Conservation (phyloP, 2,888 invertebrate genomes). For the Drosophila fungiperda region DNA sequence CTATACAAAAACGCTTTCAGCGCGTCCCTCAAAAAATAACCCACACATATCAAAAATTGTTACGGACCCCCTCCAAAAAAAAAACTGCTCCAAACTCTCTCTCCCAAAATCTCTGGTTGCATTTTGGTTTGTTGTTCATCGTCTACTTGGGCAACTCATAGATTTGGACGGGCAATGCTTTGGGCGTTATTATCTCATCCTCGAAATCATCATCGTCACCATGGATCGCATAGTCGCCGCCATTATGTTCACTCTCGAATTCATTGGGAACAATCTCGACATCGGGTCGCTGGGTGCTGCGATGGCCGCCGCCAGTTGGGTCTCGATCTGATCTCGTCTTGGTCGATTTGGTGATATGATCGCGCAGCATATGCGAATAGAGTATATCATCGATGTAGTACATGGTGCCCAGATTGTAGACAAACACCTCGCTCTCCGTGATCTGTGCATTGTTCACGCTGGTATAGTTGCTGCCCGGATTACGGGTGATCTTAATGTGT, state of each 20-base stretch:
- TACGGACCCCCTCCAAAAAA: constrained; percentile 42
- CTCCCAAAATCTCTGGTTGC: neutral
- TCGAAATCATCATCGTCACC: constrained; percentile 84
- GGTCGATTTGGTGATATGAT: constrained; percentile 78
- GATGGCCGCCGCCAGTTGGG: constrained; percentile 68
- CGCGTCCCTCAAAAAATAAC: constrained; percentile 46
- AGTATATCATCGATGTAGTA: constrained; percentile 88
- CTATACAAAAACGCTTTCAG: constrained; percentile 77
- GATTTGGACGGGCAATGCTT: constrained; percentile 84
- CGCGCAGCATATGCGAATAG: constrained; percentile 85
- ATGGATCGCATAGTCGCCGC: constrained; percentile 82
- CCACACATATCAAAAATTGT: constrained; percentile 34
- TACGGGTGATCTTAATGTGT: constrained; percentile 86
- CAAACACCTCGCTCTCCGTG: constrained; percentile 88
- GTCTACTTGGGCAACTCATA: constrained; percentile 84
- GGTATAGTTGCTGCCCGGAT: constrained; percentile 85
- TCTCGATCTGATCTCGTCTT: constrained; percentile 76
- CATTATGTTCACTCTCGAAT: constrained; percentile 82
- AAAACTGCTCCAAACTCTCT: neutral
- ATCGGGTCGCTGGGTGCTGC: constrained; percentile 79
- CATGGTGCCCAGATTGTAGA: constrained; percentile 89
- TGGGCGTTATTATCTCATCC: constrained; percentile 85
- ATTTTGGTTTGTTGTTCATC: neutral
- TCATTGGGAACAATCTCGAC: constrained; percentile 85
- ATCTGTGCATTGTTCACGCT: constrained; percentile 87